A percentile compares a stretch with the other conserved stretches of the same genome.
Conservation (phyloP, 2,888 invertebrate species). For the Zonitis immaculata region DNA sequence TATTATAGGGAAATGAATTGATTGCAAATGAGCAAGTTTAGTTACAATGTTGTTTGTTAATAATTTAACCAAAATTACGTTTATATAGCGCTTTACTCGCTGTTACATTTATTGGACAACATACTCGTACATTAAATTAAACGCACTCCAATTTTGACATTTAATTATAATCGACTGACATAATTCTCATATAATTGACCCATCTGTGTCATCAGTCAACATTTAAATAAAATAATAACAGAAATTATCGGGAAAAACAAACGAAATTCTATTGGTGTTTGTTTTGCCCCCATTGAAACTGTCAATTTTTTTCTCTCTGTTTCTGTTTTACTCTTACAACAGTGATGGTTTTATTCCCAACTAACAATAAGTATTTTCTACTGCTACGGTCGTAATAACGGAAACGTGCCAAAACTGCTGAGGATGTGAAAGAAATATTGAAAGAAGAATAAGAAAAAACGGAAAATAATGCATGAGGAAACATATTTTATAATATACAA, state of each 20-base stretch:
- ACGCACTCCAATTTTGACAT: conserved; percentile 2
- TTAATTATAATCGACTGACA: background rate
- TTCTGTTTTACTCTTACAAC: too few species aligned
- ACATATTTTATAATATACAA: conserved; percentile 14
- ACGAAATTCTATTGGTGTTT: too few species aligned
- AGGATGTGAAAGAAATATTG: conserved; percentile 10
- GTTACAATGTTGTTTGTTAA: background rate
- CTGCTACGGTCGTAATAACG: conserved; percentile 31
- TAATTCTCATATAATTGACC: background rate
- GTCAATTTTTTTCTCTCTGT: too few species aligned
- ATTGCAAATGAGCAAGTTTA: background rate
- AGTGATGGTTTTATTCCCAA: conserved; percentile 24
- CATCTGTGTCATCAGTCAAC: background rate
- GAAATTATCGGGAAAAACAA: too few species aligned
- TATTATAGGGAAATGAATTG: background rate
- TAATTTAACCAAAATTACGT: background rate
- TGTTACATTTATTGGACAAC: conserved; percentile 3
- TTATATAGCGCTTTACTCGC: too few species aligned
- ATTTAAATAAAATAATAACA: too few species aligned
- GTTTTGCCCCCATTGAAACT: too few species aligned
- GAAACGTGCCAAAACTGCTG: conserved; percentile 30
- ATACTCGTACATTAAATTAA: conserved; percentile 2
- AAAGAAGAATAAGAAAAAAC: conserved; percentile 24
- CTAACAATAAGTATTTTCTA: conserved; percentile 25
- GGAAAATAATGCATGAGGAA: conserved; percentile 25